These are phyloP conservation scores for Sweltsa coloradensis DNA, from an alignment of 1,140 invertebrate genomes.

Conservation along the genomic window DNA sequence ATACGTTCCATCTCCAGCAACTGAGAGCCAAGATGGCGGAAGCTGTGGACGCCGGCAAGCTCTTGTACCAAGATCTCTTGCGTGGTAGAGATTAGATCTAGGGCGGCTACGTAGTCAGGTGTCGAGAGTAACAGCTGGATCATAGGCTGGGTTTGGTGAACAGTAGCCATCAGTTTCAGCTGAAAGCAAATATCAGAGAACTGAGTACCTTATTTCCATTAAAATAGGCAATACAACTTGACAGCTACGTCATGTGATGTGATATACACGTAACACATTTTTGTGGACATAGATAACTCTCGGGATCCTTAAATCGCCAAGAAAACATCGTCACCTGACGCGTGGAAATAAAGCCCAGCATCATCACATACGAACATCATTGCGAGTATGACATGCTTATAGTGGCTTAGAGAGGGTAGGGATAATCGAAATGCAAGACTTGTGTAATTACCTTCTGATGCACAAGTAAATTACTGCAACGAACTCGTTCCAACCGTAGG, in stretches of 20 bases:
- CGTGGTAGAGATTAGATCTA: conserved; percentile 93
- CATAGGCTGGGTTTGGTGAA: conserved; percentile 95
- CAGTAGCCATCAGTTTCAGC: conserved; percentile 85
- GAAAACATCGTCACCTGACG: too few relatives aligned
- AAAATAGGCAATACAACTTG: too few relatives aligned
- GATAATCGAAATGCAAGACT: too few relatives aligned
- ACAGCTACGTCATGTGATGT: too few relatives aligned
- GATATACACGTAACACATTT: too few relatives aligned
- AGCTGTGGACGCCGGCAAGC: conserved; percentile 82
- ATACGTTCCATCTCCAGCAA: conserved; percentile 92
- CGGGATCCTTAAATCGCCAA: too few relatives aligned
- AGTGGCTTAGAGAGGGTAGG: too few relatives aligned
- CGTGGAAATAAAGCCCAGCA: too few relatives aligned
- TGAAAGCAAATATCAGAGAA: conserved; percentile 28
- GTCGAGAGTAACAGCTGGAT: conserved; percentile 89
- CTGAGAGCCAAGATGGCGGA: conserved; percentile 89
- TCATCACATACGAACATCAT: too few relatives aligned
- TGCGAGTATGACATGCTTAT: too few relatives aligned
- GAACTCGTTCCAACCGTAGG: conserved; percentile 37
- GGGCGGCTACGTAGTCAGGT: conserved; percentile 92
- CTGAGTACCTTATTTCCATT: too few relatives aligned
- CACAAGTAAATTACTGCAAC: conserved; percentile 34
- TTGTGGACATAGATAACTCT: too few relatives aligned
- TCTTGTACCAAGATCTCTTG: conserved; percentile 88
- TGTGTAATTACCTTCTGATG: conserved; percentile 36